phyloP scores from a whole-genome alignment of 2,113 vertebrate genomes.

The Taurulus bubalis region DNA sequence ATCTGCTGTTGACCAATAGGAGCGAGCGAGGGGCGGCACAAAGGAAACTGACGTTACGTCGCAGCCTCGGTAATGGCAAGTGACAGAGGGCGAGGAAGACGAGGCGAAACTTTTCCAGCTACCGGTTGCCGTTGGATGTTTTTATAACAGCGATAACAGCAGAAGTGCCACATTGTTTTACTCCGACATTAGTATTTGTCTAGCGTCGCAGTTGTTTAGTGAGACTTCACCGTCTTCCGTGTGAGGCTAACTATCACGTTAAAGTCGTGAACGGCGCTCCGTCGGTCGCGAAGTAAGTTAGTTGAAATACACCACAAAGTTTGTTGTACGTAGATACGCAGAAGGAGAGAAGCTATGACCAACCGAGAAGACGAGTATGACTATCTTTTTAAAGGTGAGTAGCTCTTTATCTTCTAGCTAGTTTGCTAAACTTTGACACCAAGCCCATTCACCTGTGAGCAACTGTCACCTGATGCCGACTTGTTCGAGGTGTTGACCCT shows the following conservation, averaged over 20 bases:
- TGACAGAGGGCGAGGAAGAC: slow-evolving; percentile 66
- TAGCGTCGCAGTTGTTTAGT: not conserved
- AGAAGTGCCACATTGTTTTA: not conserved
- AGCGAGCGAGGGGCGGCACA: slow-evolving; percentile 41
- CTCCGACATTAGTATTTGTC: not conserved
- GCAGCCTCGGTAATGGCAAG: slow-evolving; percentile 56
- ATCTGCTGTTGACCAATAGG: slow-evolving; percentile 48
- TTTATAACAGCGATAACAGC: not conserved
- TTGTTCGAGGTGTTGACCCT: slow-evolving; percentile 10
- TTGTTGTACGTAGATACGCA: slow-evolving; percentile 22
- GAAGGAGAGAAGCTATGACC: slow-evolving; percentile 77
- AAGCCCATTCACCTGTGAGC: slow-evolving; percentile 28
- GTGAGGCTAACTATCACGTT: not conserved
- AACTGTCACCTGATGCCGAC: slow-evolving; percentile 50
- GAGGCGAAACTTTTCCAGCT: slow-evolving; percentile 59
- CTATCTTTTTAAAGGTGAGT: slow-evolving; percentile 91
- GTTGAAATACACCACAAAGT: slow-evolving; percentile 56
- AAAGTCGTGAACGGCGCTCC: slow-evolving; percentile 16
- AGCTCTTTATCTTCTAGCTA: not conserved
- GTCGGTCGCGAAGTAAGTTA: slow-evolving; percentile 44
- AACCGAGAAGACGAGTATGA: slow-evolving; percentile 90
- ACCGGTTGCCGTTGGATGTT: not conserved
- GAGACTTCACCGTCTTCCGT: not conserved
- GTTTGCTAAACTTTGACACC: slow-evolving; percentile 5
- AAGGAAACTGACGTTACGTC: slow-evolving; percentile 47